Conservation (phyloP, 1,140 invertebrate species). For the Drosophila repletoides region DNA sequence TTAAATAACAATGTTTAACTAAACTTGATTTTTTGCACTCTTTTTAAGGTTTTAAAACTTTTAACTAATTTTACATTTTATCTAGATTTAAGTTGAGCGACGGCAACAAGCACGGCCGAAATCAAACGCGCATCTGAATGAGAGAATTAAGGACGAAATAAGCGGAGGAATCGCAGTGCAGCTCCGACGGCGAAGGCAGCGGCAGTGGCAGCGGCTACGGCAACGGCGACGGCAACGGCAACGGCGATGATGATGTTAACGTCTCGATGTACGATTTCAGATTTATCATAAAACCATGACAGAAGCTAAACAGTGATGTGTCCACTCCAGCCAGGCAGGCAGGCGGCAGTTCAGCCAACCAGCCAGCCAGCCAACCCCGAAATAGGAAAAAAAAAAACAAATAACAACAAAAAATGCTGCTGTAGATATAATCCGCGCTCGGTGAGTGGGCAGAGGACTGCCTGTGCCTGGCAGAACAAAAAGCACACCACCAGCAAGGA, state of each 20-base stretch:
- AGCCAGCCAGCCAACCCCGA: constrained; percentile 71
- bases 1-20: neutral
- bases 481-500: constrained; percentile 66
- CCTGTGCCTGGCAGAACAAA: constrained; percentile 60
- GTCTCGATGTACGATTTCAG: constrained; percentile 81
- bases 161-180: constrained; percentile 11
- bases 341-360: constrained; percentile 33
- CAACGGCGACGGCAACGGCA: constrained; percentile 43
- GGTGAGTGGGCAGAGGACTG: constrained; percentile 71
- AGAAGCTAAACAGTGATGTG: constrained; percentile 77
- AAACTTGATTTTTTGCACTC: neutral
- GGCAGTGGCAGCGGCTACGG: constrained; percentile 25
- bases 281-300: constrained; percentile 82
- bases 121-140: neutral
- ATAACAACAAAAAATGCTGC: constrained; percentile 1
- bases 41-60: constrained; percentile 4
- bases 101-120: constrained; percentile 32
- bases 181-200: constrained; percentile 22
- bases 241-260: constrained; percentile 74
- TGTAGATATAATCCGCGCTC: constrained; percentile 75
- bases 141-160: neutral
- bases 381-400: constrained; percentile 61
- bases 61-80: neutral
- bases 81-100: constrained; percentile 11
- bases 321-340: constrained; percentile 64